Evolutionary conservation across 2,797 vertebrate genomes (phyloP).

Genomic region (Valencia hispanica): DNA sequence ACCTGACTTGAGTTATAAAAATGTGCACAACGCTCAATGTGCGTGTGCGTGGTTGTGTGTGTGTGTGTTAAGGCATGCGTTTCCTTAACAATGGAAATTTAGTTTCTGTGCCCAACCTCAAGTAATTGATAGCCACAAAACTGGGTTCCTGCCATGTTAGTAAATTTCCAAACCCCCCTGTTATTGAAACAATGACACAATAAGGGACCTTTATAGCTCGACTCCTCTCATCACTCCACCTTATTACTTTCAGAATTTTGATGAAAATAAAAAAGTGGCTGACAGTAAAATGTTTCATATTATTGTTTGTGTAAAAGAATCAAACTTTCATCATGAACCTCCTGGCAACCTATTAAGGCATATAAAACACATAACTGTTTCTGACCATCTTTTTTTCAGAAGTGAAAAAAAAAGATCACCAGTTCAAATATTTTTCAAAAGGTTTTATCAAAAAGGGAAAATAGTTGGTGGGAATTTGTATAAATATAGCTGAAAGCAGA

Average conservation of each 20-base stretch:
- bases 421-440: neutral
- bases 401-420: no score
- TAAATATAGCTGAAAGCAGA: neutral
- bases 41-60: slow-evolving; percentile 27
- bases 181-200: slow-evolving; percentile 68
- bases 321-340: neutral
- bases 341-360: neutral
- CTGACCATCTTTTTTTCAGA: neutral
- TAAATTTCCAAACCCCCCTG: slow-evolving; percentile 72
- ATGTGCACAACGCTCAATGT: slow-evolving; percentile 35
- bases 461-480: neutral
- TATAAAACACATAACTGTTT: neutral
- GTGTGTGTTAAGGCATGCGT: slow-evolving; percentile 56
- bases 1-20: slow-evolving; percentile 54
- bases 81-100: slow-evolving; percentile 80
- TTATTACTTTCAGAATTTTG: neutral
- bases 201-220: slow-evolving; percentile 49
- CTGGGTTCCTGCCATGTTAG: slow-evolving; percentile 61
- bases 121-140: slow-evolving; percentile 73
- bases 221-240: slow-evolving; percentile 46
- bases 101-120: slow-evolving; percentile 69
- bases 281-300: neutral
- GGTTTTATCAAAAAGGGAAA: neutral
- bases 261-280: neutral
- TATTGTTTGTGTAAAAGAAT: neutral